Conservation (phyloP, 2,888 invertebrate genomes). For the Aromia moschata region DNA sequence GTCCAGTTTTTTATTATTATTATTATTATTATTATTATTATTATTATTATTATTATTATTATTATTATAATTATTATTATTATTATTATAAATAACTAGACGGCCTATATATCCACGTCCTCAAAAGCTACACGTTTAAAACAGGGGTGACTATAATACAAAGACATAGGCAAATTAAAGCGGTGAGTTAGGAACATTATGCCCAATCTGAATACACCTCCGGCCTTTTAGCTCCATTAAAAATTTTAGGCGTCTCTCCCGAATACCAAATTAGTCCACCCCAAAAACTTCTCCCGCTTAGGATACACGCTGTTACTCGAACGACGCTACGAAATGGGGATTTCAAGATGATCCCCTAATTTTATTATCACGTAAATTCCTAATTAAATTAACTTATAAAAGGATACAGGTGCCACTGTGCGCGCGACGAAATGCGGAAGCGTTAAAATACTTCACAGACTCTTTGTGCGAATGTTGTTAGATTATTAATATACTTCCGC, state of each 20-base stretch:
- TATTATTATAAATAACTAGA: too few relatives aligned
- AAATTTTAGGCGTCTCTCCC: background rate
- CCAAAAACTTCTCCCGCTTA: constrained; percentile 14
- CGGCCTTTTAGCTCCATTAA: background rate
- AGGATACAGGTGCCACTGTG: constrained; percentile 8
- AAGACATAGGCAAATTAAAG: too few relatives aligned
- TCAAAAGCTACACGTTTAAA: too few relatives aligned
- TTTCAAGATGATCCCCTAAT: constrained; percentile 15
- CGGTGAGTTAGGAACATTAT: too few relatives aligned
- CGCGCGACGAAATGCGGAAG: constrained; percentile 1
- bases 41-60: too few relatives aligned
- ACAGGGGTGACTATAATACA: too few relatives aligned
- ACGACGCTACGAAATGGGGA: background rate
- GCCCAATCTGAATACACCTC: background rate
- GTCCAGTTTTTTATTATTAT: too few relatives aligned
- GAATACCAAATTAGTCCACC: background rate
- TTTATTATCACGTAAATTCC: constrained; percentile 12
- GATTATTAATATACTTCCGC: background rate
- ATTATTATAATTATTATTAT: too few relatives aligned
- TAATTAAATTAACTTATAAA: constrained; percentile 12
- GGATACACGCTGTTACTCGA: constrained; percentile 1
- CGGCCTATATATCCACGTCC: too few relatives aligned
- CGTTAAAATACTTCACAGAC: constrained; percentile 3
- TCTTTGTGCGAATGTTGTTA: background rate
- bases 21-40: too few relatives aligned